phyloP scores from a whole-genome alignment of 2,888 invertebrate species.

The Eilema caniola region DNA sequence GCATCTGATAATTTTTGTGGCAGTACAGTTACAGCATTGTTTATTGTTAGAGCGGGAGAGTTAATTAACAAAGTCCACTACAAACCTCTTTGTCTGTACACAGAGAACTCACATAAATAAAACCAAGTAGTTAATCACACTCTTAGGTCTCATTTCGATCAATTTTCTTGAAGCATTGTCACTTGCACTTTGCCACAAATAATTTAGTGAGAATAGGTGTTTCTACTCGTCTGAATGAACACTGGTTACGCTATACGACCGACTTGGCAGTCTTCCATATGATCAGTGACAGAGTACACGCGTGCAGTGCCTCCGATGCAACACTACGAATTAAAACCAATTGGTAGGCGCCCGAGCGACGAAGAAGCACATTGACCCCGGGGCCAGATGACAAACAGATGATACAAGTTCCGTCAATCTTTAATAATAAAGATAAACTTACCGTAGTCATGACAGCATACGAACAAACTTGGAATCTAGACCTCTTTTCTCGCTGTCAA shows the following conservation, averaged over 20 bases:
- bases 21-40: neutral
- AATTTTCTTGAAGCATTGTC: constrained; percentile 18
- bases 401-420: constrained; percentile 39
- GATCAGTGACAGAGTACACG: constrained; percentile 54
- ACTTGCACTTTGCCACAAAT: constrained; percentile 30
- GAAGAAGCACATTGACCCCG: constrained; percentile 70
- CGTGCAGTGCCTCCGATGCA: constrained; percentile 55
- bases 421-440: constrained; percentile 56
- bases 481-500: constrained; percentile 48
- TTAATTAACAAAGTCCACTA: neutral
- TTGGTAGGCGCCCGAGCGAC: constrained; percentile 60
- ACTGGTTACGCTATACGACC: constrained; percentile 62
- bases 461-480: constrained; percentile 54
- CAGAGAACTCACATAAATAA: neutral
- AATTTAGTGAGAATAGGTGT: constrained; percentile 45
- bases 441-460: constrained; percentile 74
- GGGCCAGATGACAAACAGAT: constrained; percentile 39
- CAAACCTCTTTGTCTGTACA: neutral
- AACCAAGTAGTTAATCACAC: neutral
- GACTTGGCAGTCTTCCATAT: constrained; percentile 81
- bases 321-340: constrained; percentile 69
- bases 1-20: neutral
- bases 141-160: neutral
- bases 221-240: constrained; percentile 45
- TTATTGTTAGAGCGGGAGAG: neutral